Evolutionary conservation across 2,797 vertebrate species (phyloP).

Genomic region (Poeciliopsis paucimaculata): DNA sequence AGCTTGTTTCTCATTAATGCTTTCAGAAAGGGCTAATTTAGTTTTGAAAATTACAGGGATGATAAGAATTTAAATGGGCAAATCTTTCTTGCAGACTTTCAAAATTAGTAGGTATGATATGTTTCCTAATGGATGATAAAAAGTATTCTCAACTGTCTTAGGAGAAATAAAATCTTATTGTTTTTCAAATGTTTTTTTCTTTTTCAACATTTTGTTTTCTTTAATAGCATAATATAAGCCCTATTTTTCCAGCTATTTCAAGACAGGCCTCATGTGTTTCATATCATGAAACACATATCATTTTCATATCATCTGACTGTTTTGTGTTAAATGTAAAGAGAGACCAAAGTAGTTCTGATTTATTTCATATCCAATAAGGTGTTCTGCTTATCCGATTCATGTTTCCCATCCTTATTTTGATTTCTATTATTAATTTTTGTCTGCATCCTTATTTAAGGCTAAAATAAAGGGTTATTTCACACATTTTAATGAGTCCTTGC

Average conservation of each 20-base stretch:
- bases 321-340: background rate
- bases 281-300: no score
- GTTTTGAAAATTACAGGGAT: background rate
- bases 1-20: background rate
- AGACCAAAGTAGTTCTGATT: background rate
- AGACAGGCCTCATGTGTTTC: background rate
- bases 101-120: constrained; percentile 18
- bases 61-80: background rate
- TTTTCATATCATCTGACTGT: background rate
- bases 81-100: constrained; percentile 6
- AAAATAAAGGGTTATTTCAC: background rate
- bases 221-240: background rate
- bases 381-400: background rate
- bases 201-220: background rate
- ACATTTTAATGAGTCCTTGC: background rate
- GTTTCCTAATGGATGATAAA: background rate
- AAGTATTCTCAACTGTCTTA: background rate
- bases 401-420: background rate
- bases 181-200: background rate
- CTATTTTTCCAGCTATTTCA: background rate
- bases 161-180: background rate
- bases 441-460: background rate
- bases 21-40: background rate
- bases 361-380: background rate
- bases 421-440: background rate